Conservation (phyloP, 2,113 vertebrate species). For the Miniopterus natalensis region DNA sequence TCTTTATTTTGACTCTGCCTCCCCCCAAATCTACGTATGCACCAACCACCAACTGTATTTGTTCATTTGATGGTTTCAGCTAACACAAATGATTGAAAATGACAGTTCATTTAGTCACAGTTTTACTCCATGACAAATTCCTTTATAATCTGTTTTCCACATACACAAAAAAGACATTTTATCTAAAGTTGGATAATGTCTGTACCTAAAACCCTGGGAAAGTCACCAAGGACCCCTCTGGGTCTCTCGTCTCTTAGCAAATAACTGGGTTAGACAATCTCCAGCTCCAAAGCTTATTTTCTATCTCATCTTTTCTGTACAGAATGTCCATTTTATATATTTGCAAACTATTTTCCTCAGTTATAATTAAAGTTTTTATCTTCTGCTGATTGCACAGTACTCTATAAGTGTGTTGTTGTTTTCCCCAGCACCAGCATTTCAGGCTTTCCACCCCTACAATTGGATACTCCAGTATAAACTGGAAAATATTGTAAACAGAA, state of each 20-base stretch:
- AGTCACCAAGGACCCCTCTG: neutral
- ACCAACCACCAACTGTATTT: neutral
- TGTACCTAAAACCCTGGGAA: neutral
- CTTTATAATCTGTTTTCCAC: neutral
- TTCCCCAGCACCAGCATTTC: conserved; percentile 54
- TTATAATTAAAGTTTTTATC: conserved; percentile 54
- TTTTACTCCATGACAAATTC: neutral
- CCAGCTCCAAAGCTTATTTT: neutral
- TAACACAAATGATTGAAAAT: neutral
- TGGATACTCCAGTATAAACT: conserved; percentile 58
- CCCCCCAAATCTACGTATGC: neutral
- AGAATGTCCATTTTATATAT: neutral
- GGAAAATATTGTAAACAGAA: conserved; percentile 66
- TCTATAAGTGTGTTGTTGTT: conserved; percentile 47
- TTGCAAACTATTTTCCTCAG: neutral
- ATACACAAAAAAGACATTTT: neutral
- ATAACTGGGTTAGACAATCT: neutral
- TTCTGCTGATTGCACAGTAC: neutral
- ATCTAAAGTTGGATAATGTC: neutral
- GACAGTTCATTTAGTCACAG: neutral
- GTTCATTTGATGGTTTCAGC: neutral
- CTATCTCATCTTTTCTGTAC: neutral
- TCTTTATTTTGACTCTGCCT: neutral
- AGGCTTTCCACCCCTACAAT: conserved; percentile 60
- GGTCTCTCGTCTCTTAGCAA: neutral